Percentiles rank a stretch among this genome's conserved stretches.
Evolutionary conservation across 2,113 vertebrate species (phyloP).

Genomic region (Accipiter cooperii): DNA sequence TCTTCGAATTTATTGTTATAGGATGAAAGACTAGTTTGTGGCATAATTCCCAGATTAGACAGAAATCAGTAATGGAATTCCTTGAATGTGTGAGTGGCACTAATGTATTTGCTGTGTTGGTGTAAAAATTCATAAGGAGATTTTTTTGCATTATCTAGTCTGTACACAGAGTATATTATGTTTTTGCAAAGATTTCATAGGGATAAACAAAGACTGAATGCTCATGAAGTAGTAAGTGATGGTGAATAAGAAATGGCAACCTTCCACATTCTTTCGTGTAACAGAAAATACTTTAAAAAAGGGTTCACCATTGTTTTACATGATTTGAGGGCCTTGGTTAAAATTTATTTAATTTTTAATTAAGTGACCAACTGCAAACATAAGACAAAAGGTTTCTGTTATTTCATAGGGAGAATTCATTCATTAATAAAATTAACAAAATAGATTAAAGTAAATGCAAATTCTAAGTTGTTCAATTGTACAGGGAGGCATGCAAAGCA

Average conservation of each 20-base stretch:
- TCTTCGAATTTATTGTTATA: conserved; percentile 8
- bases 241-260: neutral
- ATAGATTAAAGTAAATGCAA: neutral
- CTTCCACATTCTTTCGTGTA: neutral
- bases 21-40: neutral
- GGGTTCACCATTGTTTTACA: neutral
- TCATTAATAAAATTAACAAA: neutral
- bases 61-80: neutral
- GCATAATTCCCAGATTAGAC: conserved; percentile 20
- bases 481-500: neutral
- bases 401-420: neutral
- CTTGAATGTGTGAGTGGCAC: neutral
- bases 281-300: neutral
- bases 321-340: neutral
- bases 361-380: neutral
- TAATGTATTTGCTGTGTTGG: neutral
- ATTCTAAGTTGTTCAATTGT: neutral
- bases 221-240: neutral
- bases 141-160: neutral
- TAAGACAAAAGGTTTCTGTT: neutral
- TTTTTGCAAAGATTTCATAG: neutral
- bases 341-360: neutral
- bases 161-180: neutral
- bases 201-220: neutral
- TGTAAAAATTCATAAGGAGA: conserved; percentile 41